Conservation (phyloP, 2,797 vertebrate genomes). For the Periophthalmus magnuspinnatus region DNA sequence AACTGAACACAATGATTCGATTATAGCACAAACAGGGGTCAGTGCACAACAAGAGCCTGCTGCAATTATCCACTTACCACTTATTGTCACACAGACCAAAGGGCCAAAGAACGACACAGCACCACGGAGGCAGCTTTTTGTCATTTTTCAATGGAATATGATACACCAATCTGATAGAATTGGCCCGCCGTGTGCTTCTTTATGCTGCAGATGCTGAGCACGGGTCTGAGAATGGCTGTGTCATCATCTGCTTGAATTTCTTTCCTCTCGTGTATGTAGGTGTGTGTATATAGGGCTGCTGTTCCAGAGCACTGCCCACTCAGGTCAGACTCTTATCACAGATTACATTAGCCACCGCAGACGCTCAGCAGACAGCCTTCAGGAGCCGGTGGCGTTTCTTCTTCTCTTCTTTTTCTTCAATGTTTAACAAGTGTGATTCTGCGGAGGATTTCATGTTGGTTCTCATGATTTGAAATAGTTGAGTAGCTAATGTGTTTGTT, state of each 20-base stretch:
- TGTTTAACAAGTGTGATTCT: background rate
- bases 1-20: conserved; percentile 49
- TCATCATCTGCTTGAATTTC: conserved; percentile 21
- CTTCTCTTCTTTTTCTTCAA: background rate
- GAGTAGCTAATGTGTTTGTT: too few species aligned
- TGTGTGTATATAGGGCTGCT: conserved; percentile 44
- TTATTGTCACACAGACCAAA: conserved; percentile 33
- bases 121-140: background rate
- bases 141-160: background rate
- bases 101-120: background rate
- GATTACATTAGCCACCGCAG: conserved; percentile 59
- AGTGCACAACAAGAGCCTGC: conserved; percentile 22
- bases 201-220: background rate
- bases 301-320: conserved; percentile 50
- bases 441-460: background rate
- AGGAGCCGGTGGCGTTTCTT: conserved; percentile 24
- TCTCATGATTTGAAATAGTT: too few species aligned
- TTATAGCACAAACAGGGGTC: conserved; percentile 44
- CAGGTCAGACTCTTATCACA: conserved; percentile 54
- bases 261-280: conserved; percentile 21
- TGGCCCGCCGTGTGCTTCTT: background rate
- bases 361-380: conserved; percentile 34
- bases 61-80: conserved; percentile 35
- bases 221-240: conserved; percentile 8
- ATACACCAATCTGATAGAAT: background rate